Evolutionary conservation across 2,797 vertebrate genomes (phyloP).

Genomic region (Syndactyla subalaris): DNA sequence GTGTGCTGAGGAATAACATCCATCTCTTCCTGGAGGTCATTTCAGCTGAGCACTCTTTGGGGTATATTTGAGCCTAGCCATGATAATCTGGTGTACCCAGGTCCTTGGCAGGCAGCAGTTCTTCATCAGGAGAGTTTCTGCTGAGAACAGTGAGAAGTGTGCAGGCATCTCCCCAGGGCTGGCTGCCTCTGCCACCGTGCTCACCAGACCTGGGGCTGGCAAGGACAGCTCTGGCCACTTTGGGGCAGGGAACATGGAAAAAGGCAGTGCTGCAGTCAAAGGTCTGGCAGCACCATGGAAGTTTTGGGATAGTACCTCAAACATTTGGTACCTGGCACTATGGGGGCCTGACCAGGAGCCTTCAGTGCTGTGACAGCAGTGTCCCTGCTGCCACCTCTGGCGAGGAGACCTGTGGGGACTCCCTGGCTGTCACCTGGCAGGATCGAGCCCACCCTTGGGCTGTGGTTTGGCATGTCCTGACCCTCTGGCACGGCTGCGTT

Average conservation of each 20-base stretch:
- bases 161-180: background rate
- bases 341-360: fast-evolving
- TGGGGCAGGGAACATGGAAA: background rate
- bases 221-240: background rate
- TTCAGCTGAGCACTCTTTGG: background rate
- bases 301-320: background rate
- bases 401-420: fast-evolving
- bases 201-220: background rate
- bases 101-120: background rate
- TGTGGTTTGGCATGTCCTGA: background rate
- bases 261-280: background rate
- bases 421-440: background rate
- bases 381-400: background rate
- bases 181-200: background rate
- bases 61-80: background rate
- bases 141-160: background rate
- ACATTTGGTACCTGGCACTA: fast-evolving
- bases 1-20: background rate
- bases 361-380: background rate
- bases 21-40: background rate
- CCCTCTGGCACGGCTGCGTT: fast-evolving
- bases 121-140: background rate
- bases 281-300: fast-evolving
- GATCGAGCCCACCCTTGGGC: fast-evolving
- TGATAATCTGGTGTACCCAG: background rate